These are phyloP conservation scores for Melieria picta DNA, from an alignment of 2,888 invertebrate genomes.

Conservation along the genomic window DNA sequence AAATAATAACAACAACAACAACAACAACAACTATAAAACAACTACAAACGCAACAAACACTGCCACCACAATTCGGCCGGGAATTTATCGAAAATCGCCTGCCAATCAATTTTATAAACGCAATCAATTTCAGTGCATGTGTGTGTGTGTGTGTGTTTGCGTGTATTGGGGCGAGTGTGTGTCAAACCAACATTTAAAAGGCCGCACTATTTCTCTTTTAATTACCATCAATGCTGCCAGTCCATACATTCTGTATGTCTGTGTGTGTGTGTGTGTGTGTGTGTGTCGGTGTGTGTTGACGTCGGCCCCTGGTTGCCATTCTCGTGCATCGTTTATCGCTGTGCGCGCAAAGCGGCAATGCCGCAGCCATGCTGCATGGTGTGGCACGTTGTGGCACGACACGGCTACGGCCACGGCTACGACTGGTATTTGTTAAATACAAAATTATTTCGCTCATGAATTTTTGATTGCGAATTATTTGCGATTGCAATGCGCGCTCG, in stretches of 20 bases:
- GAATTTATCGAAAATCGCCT: constrained; percentile 48
- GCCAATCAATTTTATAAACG: constrained; percentile 60
- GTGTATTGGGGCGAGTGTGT: background rate
- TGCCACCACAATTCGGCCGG: constrained; percentile 32
- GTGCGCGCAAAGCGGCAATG: background rate
- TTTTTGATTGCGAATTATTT: constrained; percentile 35
- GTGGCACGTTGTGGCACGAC: background rate
- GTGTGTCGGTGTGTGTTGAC: no score
- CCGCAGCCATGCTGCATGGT: no score
- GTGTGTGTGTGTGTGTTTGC: constrained; percentile 25
- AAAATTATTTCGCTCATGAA: constrained; percentile 32
- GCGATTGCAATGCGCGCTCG: constrained; percentile 15
- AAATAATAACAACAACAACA: constrained; percentile 53
- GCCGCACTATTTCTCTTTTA: constrained; percentile 28
- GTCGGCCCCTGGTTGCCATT: background rate
- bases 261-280: no score
- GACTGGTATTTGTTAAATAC: constrained; percentile 28
- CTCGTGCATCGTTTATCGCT: constrained; percentile 21
- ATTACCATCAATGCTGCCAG: constrained; percentile 19
- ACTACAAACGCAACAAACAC: constrained; percentile 37
- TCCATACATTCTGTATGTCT: no score
- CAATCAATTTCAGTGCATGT: constrained; percentile 52
- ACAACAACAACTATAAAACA: constrained; percentile 47
- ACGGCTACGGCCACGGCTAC: background rate
- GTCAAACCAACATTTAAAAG: constrained; percentile 23